Evolutionary conservation across 92 coral and sea anemone genomes (phyloP), one percentile per base, ranked within the genome.

Genomic region (Actinernus sp.): DNA sequence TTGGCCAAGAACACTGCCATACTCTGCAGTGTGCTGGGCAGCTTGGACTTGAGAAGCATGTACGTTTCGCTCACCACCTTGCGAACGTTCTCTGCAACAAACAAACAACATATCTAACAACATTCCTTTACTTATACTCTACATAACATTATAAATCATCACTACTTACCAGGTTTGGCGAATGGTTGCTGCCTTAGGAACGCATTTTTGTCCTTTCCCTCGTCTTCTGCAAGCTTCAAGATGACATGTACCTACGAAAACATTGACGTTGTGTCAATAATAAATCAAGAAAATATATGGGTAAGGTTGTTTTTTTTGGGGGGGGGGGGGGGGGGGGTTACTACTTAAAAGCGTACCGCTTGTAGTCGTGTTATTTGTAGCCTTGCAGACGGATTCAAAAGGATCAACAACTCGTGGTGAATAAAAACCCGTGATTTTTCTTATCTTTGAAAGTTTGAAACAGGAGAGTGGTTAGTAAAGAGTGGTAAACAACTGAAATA

Each of bases 21-120:
- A 60, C 97, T 95, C 67, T 95, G 99, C 12, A 91, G 74, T 9
- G 97, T 91, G 39, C 99, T 95, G 12, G 99, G 88, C 17, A 95
- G 88, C 69, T 91, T 95, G 44, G 99, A 95, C 77, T 95, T 95
- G 61, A 95, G 73, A 26, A 95, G 55, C 99, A 95, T 95, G 73
- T 95, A 95, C 26, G 97, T 95, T 73, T 95, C 99, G 34, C 99
- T 95, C 16, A 95, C 99, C 34, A 95, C 92, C 44, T 92, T 92
- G 31, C 99, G 95, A 11, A 95, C 99, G 46, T 84, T 95, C 73
- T 95, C 99, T 95, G 66, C 30, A 73, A 73, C 13, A 26, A 32
- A 50, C n/a, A n/a, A n/a, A n/a, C n/a, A n/a, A n/a, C n/a, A n/a
- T n/a, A n/a, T n/a, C n/a, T n/a, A n/a, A 19, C 14, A 8, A 17